Base-by-base conservation (phyloP, 2,113 vertebrate genomes). In the Edolisoma coerulescens region DNA sequence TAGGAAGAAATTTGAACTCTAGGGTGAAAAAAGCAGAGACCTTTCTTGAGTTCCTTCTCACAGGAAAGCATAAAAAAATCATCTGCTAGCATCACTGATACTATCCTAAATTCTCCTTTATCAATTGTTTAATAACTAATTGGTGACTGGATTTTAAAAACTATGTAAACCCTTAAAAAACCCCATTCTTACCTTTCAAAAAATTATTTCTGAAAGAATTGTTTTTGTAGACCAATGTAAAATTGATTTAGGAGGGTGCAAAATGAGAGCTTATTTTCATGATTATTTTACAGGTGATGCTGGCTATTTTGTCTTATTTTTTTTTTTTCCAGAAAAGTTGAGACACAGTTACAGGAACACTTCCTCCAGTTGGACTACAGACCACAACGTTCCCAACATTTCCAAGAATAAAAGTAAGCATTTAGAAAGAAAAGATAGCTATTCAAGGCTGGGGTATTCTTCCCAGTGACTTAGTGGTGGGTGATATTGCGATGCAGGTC, bases 401-500 rank as follows among this genome's bases (percentile, higher is more conserved):
- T 92, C 56, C 0, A 0, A 90, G 68, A 65, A 88, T 33, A 86
- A 92, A 47, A 21, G 33, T 6, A 64, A 80, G 45, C 30, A 35
- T 69, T 84, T 77, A 80, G 52, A 81, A 88, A 86, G 65, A 81
- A 81, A 33, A 89, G 52, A 60, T 3, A 61, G 10, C 35, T 42
- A 39, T 54, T 80, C 54, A 69, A 67, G 59, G 39, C 1, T 50
- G 60, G 41, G 21, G 10, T 77, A 81, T 75, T 88, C 64, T 64
- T 93, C 39, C 54, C 71, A 59, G 78, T 59, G 68, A 63, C 64
- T 92, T 89, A 71, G 68, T 95, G 63, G n/a, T 57, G 54, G 56
- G 39, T 61, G 42, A 80, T 88, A 75, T 19, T 67, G 80, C 35
- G 71, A 92, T 90, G 78, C 45, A 95, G 64, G 76, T 86, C 59